Conservation (phyloP, 2,888 invertebrate genomes). For the Vanessa cardui region DNA sequence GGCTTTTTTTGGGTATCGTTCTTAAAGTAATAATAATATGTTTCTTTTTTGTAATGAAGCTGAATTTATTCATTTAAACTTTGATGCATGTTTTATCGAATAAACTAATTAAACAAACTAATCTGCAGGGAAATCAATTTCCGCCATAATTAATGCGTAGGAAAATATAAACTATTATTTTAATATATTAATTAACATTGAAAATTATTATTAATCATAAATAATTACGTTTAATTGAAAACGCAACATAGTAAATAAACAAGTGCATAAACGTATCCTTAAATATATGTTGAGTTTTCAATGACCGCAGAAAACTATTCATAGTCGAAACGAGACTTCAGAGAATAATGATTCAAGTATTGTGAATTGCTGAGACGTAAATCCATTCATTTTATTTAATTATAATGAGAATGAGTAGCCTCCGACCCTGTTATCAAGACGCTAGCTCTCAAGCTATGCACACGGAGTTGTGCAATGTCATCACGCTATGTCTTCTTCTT, state of each 20-base stretch:
- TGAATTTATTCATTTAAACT: neutral
- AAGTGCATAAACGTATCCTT: neutral
- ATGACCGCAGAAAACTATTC: constrained; percentile 18
- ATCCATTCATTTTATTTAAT: constrained; percentile 64
- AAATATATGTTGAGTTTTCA: constrained; percentile 1
- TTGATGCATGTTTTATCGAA: neutral
- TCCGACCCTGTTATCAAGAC: constrained; percentile 61
- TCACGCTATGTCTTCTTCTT: neutral
- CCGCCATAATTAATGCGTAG: constrained; percentile 3
- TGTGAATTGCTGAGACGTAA: constrained; percentile 38
- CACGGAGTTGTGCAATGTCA: constrained; percentile 18
- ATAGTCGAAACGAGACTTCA: constrained; percentile 17
- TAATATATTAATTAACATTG: constrained; percentile 1
- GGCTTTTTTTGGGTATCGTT: neutral
- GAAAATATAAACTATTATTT: constrained; percentile 4
- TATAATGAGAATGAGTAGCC: constrained; percentile 65
- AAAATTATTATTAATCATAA: neutral
- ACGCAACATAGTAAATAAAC: neutral
- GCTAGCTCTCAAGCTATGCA: constrained; percentile 13
- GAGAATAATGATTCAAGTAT: constrained; percentile 32
- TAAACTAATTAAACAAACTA: constrained; percentile 2
- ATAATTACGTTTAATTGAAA: constrained; percentile 3
- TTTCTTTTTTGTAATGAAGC: neutral
- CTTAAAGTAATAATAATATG: neutral
- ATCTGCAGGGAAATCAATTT: constrained; percentile 4